A percentile compares a stretch with the other conserved stretches of the same genome.
These are phyloP conservation scores for Centrocercus urophasianus DNA, from an alignment of 2,113 vertebrate genomes.

Conservation along the genomic window DNA sequence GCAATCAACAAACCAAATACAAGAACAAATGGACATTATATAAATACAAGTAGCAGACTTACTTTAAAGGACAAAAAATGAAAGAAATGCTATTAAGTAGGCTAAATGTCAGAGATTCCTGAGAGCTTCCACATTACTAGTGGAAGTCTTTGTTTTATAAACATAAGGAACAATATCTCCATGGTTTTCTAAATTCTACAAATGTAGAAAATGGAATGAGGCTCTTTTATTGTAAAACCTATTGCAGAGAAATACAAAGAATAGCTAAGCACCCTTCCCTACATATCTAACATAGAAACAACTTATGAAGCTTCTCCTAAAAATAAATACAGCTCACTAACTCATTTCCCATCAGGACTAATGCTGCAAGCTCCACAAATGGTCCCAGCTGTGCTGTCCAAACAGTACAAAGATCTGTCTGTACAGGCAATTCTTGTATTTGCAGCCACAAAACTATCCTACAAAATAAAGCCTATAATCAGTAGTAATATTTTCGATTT, in stretches of 20 bases:
- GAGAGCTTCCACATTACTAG: neutral
- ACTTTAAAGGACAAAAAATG: constrained; percentile 19
- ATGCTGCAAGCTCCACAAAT: neutral
- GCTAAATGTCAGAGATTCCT: constrained; percentile 5
- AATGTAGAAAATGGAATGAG: neutral
- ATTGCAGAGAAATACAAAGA: neutral
- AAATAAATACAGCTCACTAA: neutral
- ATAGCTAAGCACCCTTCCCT: neutral
- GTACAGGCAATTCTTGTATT: neutral
- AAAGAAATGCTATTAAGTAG: neutral
- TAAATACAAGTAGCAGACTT: neutral
- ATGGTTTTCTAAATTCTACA: neutral
- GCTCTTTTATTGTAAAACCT: neutral
- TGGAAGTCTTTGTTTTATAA: neutral
- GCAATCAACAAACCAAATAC: constrained; percentile 30
- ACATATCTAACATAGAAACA: neutral
- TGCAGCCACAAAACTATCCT: neutral
- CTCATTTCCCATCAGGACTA: neutral
- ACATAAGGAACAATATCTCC: neutral
- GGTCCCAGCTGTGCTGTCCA: neutral
- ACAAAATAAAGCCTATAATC: neutral
- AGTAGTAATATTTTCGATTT: rapidly evolving
- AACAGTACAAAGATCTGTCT: neutral
- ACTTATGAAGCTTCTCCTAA: neutral
- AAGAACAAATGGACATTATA: neutral